phyloP scores from a whole-genome alignment of 2,888 invertebrate species.

The Dichetophora obliterata region DNA sequence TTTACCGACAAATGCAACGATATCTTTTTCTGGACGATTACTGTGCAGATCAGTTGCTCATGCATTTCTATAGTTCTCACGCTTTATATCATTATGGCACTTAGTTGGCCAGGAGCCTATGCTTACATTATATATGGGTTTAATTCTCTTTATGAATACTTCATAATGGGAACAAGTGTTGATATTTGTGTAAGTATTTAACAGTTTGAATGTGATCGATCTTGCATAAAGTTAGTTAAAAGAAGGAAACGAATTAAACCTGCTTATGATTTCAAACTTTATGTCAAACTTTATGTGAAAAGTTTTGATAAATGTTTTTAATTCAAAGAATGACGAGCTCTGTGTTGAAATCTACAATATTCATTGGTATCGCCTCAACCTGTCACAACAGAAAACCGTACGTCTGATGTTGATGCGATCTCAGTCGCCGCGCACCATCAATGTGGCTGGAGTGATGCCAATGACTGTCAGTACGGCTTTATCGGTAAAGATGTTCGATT shows the following conservation, averaged over 20 bases:
- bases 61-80: slow-evolving; percentile 53
- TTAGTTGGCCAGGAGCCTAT: slow-evolving; percentile 54
- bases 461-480: slow-evolving; percentile 49
- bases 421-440: slow-evolving; percentile 45
- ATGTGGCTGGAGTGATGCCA: slow-evolving; percentile 48
- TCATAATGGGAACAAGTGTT: slow-evolving; percentile 54
- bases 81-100: slow-evolving; percentile 50
- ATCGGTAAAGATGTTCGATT: slow-evolving; percentile 43
- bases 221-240: too few relatives aligned
- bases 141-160: slow-evolving; percentile 53
- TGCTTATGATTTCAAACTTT: too few relatives aligned
- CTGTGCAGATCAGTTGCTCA: slow-evolving; percentile 48
- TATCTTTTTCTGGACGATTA: slow-evolving; percentile 46
- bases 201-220: too few relatives aligned
- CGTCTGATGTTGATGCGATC: slow-evolving; percentile 47
- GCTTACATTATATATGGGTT: slow-evolving; percentile 48
- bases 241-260: too few relatives aligned
- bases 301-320: background rate
- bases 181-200: slow-evolving; percentile 51
- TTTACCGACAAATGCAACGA: slow-evolving; percentile 50
- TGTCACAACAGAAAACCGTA: slow-evolving; percentile 46
- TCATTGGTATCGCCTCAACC: slow-evolving; percentile 48
- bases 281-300: too few relatives aligned
- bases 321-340: slow-evolving; percentile 48
- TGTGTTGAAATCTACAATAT: slow-evolving; percentile 48